A percentile compares a stretch with the other conserved stretches of the same genome.
These are phyloP conservation scores for Drosophila leonis DNA, from an alignment of 2,888 invertebrate species.

Conservation along the genomic window DNA sequence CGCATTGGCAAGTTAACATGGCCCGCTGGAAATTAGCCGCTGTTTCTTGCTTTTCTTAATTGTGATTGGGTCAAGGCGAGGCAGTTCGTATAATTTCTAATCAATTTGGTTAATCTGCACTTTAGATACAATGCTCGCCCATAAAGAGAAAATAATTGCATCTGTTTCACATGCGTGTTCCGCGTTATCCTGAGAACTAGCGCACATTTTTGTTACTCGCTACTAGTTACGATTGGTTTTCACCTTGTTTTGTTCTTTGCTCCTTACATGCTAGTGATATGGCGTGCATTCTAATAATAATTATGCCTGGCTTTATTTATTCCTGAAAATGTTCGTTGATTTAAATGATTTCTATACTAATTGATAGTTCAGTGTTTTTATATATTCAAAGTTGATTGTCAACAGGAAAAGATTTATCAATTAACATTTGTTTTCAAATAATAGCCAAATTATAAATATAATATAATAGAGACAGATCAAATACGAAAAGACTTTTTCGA, in stretches of 20 bases:
- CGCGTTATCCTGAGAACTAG: slow-evolving; percentile 66
- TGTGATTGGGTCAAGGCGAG: slow-evolving; percentile 46
- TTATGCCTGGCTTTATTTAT: not conserved
- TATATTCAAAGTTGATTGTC: no score
- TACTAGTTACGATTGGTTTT: slow-evolving; percentile 25
- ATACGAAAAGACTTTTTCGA: no score
- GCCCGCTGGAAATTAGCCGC: slow-evolving; percentile 59
- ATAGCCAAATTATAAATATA: no score
- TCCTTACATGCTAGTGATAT: slow-evolving; percentile 6
- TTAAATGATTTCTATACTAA: not conserved
- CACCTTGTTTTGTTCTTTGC: slow-evolving; percentile 5
- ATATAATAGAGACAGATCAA: no score
- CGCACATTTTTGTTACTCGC: slow-evolving; percentile 59
- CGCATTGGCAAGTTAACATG: slow-evolving; percentile 42
- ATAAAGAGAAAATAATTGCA: slow-evolving; percentile 77
- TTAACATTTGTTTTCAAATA: no score
- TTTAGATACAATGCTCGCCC: slow-evolving; percentile 27
- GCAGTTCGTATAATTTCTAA: slow-evolving; percentile 70
- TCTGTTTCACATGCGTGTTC: slow-evolving; percentile 68
- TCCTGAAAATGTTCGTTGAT: not conserved
- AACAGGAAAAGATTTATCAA: no score
- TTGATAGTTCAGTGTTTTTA: not conserved
- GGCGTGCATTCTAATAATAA: slow-evolving; percentile 2
- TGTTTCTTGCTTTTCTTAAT: slow-evolving; percentile 7
- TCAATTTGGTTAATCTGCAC: slow-evolving; percentile 73